These are phyloP conservation scores for Eudorcas thomsonii DNA, from an alignment of 2,113 vertebrate species.

Conservation along the genomic window DNA sequence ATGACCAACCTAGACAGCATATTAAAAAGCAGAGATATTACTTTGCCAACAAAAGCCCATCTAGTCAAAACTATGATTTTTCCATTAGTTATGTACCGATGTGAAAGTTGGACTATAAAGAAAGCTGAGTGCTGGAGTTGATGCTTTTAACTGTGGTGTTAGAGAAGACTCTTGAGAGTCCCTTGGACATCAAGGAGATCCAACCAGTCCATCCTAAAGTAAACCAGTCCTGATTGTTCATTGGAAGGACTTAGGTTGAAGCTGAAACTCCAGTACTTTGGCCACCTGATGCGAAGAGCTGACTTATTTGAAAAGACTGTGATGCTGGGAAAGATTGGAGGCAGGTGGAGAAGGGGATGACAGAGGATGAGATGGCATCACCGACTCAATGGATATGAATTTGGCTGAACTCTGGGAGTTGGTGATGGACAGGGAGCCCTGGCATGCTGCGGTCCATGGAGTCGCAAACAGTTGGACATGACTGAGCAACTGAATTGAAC, in stretches of 20 bases:
- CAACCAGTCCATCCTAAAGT: neutral
- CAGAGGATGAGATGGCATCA: neutral
- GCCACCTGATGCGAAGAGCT: neutral
- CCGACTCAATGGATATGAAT: accelerated
- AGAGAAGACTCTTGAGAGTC: neutral
- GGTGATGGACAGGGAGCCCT: neutral
- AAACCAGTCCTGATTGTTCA: neutral
- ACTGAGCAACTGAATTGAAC: neutral
- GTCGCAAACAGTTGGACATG: accelerated
- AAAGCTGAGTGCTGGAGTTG: neutral
- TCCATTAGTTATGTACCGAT: neutral
- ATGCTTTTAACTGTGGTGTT: neutral
- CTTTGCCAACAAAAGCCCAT: neutral
- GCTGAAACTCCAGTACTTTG: neutral
- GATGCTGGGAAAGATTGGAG: neutral
- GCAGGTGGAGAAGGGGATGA: neutral
- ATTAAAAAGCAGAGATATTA: neutral
- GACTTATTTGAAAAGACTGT: neutral
- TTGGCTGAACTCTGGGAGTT: neutral
- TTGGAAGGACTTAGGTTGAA: neutral
- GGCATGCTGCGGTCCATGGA: accelerated
- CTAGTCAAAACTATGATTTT: neutral
- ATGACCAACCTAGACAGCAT: neutral
- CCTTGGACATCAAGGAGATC: neutral
- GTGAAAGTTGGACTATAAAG: neutral